Conservation (phyloP, 1,140 invertebrate species). For the Aphaenogaster ashmeadi region DNA sequence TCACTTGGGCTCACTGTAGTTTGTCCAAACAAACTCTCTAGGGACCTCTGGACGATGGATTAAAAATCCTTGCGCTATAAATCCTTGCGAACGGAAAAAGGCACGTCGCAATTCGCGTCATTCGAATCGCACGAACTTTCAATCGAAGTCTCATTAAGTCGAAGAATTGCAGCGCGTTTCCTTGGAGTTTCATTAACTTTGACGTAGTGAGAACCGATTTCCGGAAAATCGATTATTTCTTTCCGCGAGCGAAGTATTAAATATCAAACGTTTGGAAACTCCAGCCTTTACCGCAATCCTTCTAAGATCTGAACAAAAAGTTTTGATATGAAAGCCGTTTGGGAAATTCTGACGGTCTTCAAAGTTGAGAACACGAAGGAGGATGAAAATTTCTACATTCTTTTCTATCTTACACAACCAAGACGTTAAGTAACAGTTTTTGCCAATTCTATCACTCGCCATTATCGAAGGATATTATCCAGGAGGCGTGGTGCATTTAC, state of each 20-base stretch:
- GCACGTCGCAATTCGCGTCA: neutral
- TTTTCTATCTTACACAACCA: neutral
- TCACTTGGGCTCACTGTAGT: neutral
- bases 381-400: neutral
- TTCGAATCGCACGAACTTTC: neutral
- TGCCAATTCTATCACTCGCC: neutral
- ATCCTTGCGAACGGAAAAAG: neutral
- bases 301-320: neutral
- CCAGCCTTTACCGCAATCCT: neutral
- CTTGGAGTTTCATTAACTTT: slow-evolving; percentile 26
- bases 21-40: neutral
- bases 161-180: neutral
- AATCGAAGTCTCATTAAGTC: slow-evolving; percentile 20
- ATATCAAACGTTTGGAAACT: slow-evolving; percentile 33
- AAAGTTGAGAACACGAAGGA: slow-evolving; percentile 18
- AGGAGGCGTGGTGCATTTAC: neutral
- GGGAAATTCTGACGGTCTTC: neutral
- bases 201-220: slow-evolving; percentile 6
- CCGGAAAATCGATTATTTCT: slow-evolving; percentile 13
- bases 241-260: neutral
- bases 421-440: neutral
- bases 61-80: neutral
- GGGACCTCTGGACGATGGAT: neutral
- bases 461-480: neutral
- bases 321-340: slow-evolving; percentile 2